Conservation (phyloP, 1,140 invertebrate genomes). For the Varroa destructor region DNA sequence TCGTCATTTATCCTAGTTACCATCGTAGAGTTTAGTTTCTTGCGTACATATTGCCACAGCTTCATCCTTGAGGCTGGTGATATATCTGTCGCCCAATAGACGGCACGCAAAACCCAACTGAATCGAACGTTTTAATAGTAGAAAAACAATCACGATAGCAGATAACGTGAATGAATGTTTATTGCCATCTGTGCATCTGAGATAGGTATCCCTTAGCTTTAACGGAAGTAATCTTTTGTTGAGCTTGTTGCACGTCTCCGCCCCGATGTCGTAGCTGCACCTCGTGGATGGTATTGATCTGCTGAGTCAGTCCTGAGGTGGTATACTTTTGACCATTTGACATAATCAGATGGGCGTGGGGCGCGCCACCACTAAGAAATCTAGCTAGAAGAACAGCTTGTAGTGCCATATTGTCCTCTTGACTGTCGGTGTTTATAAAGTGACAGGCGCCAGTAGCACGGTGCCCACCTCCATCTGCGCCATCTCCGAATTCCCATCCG, state of each 20-base stretch:
- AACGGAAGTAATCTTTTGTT: background rate
- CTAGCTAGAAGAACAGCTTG: background rate
- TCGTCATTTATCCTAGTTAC: no score
- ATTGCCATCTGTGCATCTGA: conserved; percentile 6
- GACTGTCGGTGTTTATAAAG: background rate
- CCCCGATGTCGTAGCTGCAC: conserved; percentile 3
- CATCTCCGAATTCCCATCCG: no score
- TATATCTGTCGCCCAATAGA: no score
- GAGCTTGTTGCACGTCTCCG: background rate
- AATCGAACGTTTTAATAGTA: no score
- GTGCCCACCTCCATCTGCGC: no score
- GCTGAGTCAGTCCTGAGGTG: conserved; percentile 17
- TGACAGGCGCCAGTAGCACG: no score
- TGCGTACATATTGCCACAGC: no score
- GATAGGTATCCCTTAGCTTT: background rate
- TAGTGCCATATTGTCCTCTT: conserved; percentile 3
- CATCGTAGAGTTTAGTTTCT: no score
- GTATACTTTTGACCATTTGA: conserved; percentile 6
- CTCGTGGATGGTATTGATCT: conserved; percentile 16
- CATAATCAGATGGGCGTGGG: background rate
- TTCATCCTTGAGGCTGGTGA: no score
- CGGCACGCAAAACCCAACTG: no score
- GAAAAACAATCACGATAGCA: no score
- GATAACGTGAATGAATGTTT: no score
- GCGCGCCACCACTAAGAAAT: background rate